These are phyloP conservation scores for Rhombomys opimus DNA, from an alignment of 2,113 vertebrate species.

Conservation along the genomic window DNA sequence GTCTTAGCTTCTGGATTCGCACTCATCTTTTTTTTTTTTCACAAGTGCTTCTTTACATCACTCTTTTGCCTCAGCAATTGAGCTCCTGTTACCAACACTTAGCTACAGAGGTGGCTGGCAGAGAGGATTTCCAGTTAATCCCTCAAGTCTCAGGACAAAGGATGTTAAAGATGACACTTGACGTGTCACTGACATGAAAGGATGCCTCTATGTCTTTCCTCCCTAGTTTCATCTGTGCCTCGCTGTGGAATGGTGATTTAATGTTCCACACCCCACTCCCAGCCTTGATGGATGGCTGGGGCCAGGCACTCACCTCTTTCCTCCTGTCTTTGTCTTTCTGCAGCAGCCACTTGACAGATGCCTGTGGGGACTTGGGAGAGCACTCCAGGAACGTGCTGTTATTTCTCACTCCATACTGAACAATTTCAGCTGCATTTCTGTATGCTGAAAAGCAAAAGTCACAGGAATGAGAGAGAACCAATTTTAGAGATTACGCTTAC, in stretches of 20 bases:
- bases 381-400: slow-evolving; percentile 99
- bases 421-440: slow-evolving; percentile 95
- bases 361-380: slow-evolving; percentile 95
- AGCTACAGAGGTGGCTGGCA: slow-evolving; percentile 20
- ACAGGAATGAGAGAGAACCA: not conserved
- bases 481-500: not conserved
- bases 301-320: slow-evolving; percentile 92
- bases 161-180: slow-evolving; percentile 24
- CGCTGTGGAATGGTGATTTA: not conserved
- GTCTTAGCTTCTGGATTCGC: slow-evolving; percentile 56
- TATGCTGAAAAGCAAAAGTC: slow-evolving; percentile 89
- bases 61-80: not conserved
- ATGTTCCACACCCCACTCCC: not conserved
- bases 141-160: slow-evolving; percentile 29
- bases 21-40: slow-evolving; percentile 72
- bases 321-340: slow-evolving; percentile 97
- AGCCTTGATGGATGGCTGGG: not conserved
- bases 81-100: slow-evolving; percentile 48
- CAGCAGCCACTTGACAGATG: slow-evolving; percentile 95
- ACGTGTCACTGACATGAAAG: slow-evolving; percentile 33
- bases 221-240: not conserved
- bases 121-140: slow-evolving; percentile 61
- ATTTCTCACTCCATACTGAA: slow-evolving; percentile 97
- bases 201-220: slow-evolving; percentile 21
- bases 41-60: slow-evolving; percentile 59